Conservation (phyloP, 2,113 vertebrate species). For the Macquaria australasica region DNA sequence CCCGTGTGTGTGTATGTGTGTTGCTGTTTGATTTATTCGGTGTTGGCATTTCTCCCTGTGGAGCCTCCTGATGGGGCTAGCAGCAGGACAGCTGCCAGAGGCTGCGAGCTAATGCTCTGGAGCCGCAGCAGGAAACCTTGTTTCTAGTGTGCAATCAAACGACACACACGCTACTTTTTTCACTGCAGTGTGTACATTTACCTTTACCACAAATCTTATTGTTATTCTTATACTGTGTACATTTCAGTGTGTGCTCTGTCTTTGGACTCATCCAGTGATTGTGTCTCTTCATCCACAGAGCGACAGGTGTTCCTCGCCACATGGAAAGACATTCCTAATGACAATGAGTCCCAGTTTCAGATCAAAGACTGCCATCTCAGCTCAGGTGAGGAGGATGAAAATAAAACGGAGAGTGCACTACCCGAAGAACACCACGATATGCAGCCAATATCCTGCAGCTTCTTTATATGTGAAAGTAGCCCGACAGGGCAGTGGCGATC, state of each 20-base stretch:
- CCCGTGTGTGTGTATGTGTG: neutral
- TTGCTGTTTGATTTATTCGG: constrained; percentile 40
- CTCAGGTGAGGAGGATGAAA: constrained; percentile 85
- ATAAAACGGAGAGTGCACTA: neutral
- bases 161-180: neutral
- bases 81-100: constrained; percentile 44
- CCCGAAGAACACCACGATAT: neutral
- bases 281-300: constrained; percentile 83
- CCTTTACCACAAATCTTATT: neutral
- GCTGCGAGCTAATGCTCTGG: constrained; percentile 43
- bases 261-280: constrained; percentile 31
- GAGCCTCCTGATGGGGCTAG: constrained; percentile 38
- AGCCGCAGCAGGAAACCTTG: constrained; percentile 46
- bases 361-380: constrained; percentile 95
- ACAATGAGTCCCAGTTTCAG: constrained; percentile 96
- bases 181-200: neutral
- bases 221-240: neutral
- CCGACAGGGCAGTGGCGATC: neutral
- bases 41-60: constrained; percentile 33
- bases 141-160: constrained; percentile 17
- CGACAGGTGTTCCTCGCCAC: constrained; percentile 96
- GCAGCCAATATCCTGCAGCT: neutral
- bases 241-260: neutral
- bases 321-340: constrained; percentile 98
- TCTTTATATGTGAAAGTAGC: neutral